Evolutionary conservation across 2,113 vertebrate species (phyloP).

Genomic region (Merops nubicus): DNA sequence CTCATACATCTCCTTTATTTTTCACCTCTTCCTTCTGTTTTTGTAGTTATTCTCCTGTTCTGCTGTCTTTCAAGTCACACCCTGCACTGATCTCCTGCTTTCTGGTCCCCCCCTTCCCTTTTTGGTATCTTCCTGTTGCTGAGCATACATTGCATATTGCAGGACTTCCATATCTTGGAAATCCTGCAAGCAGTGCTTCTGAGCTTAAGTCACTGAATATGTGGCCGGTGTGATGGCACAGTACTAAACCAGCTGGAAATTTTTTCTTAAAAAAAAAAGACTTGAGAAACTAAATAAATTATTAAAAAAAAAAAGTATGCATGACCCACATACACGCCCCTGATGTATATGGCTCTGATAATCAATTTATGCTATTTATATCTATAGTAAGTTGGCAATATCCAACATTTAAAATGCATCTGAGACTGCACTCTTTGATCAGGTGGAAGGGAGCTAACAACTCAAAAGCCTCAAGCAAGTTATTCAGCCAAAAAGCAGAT

Average conservation of each 20-base stretch:
- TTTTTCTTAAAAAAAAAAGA: not conserved
- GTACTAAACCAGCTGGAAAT: not conserved
- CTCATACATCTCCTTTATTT: conserved; percentile 18
- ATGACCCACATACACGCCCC: not conserved
- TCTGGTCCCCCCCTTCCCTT: accelerated
- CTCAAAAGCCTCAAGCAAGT: not conserved
- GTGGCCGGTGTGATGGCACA: not conserved
- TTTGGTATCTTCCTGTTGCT: not conserved
- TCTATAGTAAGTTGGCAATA: not conserved
- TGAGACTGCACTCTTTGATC: not conserved
- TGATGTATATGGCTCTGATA: not conserved
- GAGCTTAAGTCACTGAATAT: not conserved
- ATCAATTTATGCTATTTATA: not conserved
- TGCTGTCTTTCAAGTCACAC: conserved; percentile 9
- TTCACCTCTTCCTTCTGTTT: conserved; percentile 25
- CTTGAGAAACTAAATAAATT: not conserved
- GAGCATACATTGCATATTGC: not conserved
- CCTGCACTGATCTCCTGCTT: not conserved
- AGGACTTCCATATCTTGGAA: not conserved
- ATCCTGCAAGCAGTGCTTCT: not conserved
- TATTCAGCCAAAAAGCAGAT: not conserved
- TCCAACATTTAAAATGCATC: not conserved
- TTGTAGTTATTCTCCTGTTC: not conserved
- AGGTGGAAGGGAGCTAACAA: not conserved
- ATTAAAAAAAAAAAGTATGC: not conserved